Evolutionary conservation across 2,113 vertebrate genomes (phyloP).

Genomic region (Psilopogon haemacephalus): DNA sequence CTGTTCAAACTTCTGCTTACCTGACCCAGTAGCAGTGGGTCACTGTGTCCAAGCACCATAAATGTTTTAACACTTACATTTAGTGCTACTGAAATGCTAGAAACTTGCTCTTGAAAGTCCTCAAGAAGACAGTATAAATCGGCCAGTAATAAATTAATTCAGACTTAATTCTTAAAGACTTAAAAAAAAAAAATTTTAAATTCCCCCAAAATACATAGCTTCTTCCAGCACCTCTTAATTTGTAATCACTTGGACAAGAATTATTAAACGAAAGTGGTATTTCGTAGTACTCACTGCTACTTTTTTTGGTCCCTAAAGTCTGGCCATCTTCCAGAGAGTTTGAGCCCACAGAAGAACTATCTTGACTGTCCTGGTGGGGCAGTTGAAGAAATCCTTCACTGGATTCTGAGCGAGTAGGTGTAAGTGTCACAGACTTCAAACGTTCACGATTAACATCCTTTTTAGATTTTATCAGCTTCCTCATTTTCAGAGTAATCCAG

Average conservation of each 20-base stretch:
- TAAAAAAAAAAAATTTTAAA: background rate
- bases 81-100: background rate
- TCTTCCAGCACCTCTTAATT: background rate
- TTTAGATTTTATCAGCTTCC: conserved; percentile 95
- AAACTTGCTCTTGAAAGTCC: background rate
- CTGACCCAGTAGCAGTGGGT: background rate
- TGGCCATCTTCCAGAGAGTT: conserved; percentile 94
- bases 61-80: background rate
- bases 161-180: background rate
- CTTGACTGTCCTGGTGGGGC: conserved; percentile 89
- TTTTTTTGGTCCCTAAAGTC: conserved; percentile 85
- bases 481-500: conserved; percentile 99
- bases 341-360: conserved; percentile 95
- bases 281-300: conserved; percentile 89
- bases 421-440: conserved; percentile 88
- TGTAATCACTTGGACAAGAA: background rate
- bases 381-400: conserved; percentile 89
- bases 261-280: background rate
- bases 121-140: background rate
- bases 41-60: background rate
- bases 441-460: conserved; percentile 87
- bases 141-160: background rate
- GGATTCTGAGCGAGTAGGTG: conserved; percentile 89
- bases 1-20: background rate
- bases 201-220: background rate